Evolutionary conservation across 2,888 invertebrate species (phyloP).

Genomic region (Microctonus aethiopoides): DNA sequence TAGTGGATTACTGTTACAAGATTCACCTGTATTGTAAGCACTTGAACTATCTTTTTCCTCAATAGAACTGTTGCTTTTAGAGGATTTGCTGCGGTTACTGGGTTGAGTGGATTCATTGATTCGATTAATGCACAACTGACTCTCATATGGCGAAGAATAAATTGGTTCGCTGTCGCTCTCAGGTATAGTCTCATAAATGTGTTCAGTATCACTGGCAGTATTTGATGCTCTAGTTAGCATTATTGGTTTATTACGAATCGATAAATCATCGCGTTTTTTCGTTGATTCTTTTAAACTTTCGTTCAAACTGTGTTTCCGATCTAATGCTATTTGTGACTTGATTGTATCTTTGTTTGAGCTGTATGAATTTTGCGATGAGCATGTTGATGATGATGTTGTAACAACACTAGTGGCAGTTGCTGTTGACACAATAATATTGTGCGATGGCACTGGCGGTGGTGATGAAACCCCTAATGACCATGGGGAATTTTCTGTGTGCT

Average conservation of each 20-base stretch:
- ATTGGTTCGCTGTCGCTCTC: slow-evolving; percentile 74
- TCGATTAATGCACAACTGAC: slow-evolving; percentile 47
- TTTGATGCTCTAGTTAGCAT: slow-evolving; percentile 1
- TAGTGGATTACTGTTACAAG: slow-evolving; percentile 76
- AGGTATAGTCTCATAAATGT: slow-evolving; percentile 76
- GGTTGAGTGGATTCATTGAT: slow-evolving; percentile 28
- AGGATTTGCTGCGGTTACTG: slow-evolving; percentile 45
- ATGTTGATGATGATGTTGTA: slow-evolving; percentile 49
- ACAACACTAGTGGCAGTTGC: slow-evolving; percentile 30
- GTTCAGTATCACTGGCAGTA: slow-evolving; percentile 69
- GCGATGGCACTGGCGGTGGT: slow-evolving; percentile 43
- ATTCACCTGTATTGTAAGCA: slow-evolving; percentile 81
- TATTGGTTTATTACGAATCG: slow-evolving; percentile 38
- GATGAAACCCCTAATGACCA: slow-evolving; percentile 11
- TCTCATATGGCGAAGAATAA: slow-evolving; percentile 74
- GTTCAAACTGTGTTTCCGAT: slow-evolving; percentile 56
- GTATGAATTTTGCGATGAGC: slow-evolving; percentile 51
- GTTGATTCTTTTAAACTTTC: slow-evolving; percentile 57
- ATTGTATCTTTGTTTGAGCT: slow-evolving; percentile 46
- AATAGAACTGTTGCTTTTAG: slow-evolving; percentile 67
- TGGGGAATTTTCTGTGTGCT: slow-evolving; percentile 26
- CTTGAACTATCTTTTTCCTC: slow-evolving; percentile 76
- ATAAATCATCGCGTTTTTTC: slow-evolving; percentile 53
- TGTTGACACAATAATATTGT: slow-evolving; percentile 31
- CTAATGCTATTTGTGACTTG: slow-evolving; percentile 26